These are phyloP conservation scores for Rhinoraja longicauda DNA, from an alignment of 2,797 vertebrate species.

Conservation along the genomic window DNA sequence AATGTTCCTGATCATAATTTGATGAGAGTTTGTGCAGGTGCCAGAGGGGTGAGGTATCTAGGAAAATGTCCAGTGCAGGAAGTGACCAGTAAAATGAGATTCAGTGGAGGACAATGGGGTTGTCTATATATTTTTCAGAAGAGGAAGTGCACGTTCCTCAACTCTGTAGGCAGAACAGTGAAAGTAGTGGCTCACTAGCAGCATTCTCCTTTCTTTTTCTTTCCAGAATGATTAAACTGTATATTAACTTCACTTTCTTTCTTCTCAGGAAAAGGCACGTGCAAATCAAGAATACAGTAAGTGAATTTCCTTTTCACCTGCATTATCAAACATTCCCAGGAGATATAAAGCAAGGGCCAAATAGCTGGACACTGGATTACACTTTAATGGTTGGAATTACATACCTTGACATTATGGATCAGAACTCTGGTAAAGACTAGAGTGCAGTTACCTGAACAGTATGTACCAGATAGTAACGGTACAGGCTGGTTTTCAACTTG, in stretches of 20 bases:
- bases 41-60: too few relatives aligned
- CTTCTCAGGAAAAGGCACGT: background rate
- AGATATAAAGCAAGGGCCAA: too few relatives aligned
- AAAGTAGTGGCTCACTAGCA: background rate
- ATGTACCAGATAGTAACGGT: constrained; percentile 83
- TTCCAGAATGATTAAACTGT: background rate
- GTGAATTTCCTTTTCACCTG: background rate
- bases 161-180: background rate
- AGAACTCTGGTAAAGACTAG: background rate
- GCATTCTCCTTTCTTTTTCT: too few relatives aligned
- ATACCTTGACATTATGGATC: background rate
- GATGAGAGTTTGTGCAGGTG: background rate
- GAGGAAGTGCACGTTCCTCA: background rate
- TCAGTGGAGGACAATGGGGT: background rate
- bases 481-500: constrained; percentile 88
- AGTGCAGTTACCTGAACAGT: constrained; percentile 72
- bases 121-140: too few relatives aligned
- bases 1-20: background rate
- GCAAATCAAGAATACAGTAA: background rate
- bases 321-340: background rate
- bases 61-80: background rate
- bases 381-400: too few relatives aligned
- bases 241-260: background rate
- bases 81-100: background rate
- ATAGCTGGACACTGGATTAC: too few relatives aligned